A percentile compares a stretch with the other conserved stretches of the same genome.
These are phyloP conservation scores for Gadopsis marmoratus DNA, from an alignment of 2,797 vertebrate species.

Conservation along the genomic window DNA sequence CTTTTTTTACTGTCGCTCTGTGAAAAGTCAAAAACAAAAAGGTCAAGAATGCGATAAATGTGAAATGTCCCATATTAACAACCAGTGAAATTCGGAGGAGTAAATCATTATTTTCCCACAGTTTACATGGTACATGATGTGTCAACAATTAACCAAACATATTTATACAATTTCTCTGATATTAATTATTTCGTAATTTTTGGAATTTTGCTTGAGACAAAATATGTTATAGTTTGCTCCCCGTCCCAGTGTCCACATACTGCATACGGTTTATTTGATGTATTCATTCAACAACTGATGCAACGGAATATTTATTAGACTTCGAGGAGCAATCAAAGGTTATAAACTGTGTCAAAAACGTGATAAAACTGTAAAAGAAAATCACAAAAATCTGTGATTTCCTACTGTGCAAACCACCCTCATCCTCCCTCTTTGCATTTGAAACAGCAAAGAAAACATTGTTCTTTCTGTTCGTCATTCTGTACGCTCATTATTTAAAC, in stretches of 20 bases:
- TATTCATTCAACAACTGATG: constrained; percentile 5
- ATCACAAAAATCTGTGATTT: constrained; percentile 9
- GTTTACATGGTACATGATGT: background rate
- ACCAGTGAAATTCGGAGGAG: background rate
- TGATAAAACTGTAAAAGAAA: constrained; percentile 4
- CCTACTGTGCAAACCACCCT: background rate
- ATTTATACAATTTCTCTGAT: background rate
- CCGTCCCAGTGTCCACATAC: background rate
- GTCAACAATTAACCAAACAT: constrained; percentile 1
- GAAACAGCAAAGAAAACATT: constrained; percentile 19
- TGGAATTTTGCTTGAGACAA: background rate
- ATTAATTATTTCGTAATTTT: background rate
- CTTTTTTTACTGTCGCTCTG: constrained; percentile 92
- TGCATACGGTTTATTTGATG: background rate
- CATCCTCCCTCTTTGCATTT: background rate
- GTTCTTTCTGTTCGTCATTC: constrained; percentile 6
- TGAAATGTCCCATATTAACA: constrained; percentile 15
- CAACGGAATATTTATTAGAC: constrained; percentile 1
- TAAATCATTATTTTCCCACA: constrained; percentile 8
- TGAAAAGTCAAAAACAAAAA: constrained; percentile 60
- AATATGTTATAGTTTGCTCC: background rate
- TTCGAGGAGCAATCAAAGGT: background rate
- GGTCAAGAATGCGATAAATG: constrained; percentile 49
- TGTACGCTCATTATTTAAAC: constrained; percentile 56
- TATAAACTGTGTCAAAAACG: background rate